Evolutionary conservation across 2,888 invertebrate species (phyloP).

Genomic region (Latrodectus elegans): DNA sequence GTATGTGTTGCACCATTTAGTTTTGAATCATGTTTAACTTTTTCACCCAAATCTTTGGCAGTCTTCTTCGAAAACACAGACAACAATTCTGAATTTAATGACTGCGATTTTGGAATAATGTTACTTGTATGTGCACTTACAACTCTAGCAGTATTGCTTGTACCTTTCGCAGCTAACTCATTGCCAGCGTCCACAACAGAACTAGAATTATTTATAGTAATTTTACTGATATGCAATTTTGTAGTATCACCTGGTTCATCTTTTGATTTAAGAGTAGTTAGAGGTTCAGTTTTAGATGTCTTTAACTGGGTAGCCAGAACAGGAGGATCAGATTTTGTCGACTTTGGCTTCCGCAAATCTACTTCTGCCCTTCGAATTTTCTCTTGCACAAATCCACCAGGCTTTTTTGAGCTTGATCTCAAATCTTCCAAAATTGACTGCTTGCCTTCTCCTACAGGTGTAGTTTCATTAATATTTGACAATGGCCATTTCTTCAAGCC

Average conservation of each 20-base stretch:
- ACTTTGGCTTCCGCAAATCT: conserved; percentile 57
- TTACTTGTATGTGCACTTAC: conserved; percentile 3
- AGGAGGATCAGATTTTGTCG: conserved; percentile 36
- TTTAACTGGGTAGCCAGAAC: not conserved
- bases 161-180: not conserved
- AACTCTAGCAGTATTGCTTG: not conserved
- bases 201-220: conserved; percentile 43
- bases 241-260: conserved; percentile 39
- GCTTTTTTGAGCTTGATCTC: conserved; percentile 54
- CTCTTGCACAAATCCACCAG: conserved; percentile 57
- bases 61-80: conserved; percentile 53
- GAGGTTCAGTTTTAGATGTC: conserved; percentile 4
- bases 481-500: conserved; percentile 63
- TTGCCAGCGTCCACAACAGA: conserved; percentile 6
- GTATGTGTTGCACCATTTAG: conserved; percentile 19
- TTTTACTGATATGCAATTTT: conserved; percentile 66
- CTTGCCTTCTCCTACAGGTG: conserved; percentile 10
- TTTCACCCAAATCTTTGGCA: conserved; percentile 17
- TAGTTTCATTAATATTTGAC: conserved; percentile 48
- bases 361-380: conserved; percentile 60
- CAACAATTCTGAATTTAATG: conserved; percentile 54
- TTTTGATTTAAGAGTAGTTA: conserved; percentile 3
- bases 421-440: conserved; percentile 59
- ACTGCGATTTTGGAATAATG: conserved; percentile 58
- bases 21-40: conserved; percentile 13